Conservation (phyloP, 2,113 vertebrate genomes). For the Sander lucioperca region DNA sequence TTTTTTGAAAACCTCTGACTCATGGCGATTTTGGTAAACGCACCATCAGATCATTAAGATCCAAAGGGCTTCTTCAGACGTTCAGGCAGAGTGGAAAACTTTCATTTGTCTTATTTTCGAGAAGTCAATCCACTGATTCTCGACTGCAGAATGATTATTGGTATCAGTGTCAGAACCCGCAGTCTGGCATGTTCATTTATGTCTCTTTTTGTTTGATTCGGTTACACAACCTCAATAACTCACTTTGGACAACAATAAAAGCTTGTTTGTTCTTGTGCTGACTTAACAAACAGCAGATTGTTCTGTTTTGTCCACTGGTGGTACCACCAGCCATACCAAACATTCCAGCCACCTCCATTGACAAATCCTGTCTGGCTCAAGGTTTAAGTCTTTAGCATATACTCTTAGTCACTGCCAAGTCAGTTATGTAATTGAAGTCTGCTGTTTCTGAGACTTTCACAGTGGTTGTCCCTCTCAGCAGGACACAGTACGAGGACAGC, state of each 20-base stretch:
- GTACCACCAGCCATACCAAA: conserved; percentile 63
- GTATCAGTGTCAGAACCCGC: not conserved
- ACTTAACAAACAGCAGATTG: conserved; percentile 72
- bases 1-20: conserved; percentile 50
- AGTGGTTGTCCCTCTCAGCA: conserved; percentile 33
- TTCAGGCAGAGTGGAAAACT: conserved; percentile 44
- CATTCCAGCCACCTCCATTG: conserved; percentile 74
- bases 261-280: conserved; percentile 60
- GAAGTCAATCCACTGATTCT: not conserved
- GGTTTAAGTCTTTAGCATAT: conserved; percentile 57
- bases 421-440: conserved; percentile 70
- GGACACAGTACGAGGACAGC: conserved; percentile 29
- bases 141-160: conserved; percentile 1
- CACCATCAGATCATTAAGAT: conserved; percentile 37
- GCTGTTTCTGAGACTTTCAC: conserved; percentile 48
- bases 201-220: conserved; percentile 24
- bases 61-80: not conserved
- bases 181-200: not conserved
- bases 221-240: conserved; percentile 33
- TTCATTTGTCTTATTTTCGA: conserved; percentile 12
- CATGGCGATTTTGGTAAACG: conserved; percentile 53
- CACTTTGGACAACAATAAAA: conserved; percentile 50
- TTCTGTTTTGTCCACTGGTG: conserved; percentile 57
- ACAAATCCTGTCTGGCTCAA: conserved; percentile 69
- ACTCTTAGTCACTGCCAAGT: conserved; percentile 46